Conservation (phyloP, 1,140 invertebrate species). For the Rhagoletis zephyria region DNA sequence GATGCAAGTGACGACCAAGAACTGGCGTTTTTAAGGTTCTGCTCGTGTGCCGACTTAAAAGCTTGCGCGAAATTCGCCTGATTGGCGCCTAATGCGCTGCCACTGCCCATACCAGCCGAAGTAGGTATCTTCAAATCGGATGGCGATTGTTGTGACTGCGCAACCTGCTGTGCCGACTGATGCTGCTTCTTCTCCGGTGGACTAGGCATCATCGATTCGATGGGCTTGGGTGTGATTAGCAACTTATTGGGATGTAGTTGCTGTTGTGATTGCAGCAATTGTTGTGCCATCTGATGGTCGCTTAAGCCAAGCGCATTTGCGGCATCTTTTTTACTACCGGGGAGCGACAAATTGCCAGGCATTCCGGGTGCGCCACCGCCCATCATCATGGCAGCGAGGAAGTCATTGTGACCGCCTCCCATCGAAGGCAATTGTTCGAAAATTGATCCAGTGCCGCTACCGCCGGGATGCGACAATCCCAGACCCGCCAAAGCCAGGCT, state of each 20-base stretch:
- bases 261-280: slow-evolving; percentile 57
- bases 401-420: slow-evolving; percentile 55
- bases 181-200: slow-evolving; percentile 74
- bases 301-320: slow-evolving; percentile 2
- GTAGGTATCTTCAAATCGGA: slow-evolving; percentile 69
- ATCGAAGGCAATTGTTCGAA: slow-evolving; percentile 57
- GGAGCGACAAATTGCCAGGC: slow-evolving; percentile 53
- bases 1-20: slow-evolving; percentile 93
- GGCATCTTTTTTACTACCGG: slow-evolving; percentile 53
- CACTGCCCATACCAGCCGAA: slow-evolving; percentile 32
- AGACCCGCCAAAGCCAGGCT: slow-evolving; percentile 53
- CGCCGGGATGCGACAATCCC: slow-evolving; percentile 58
- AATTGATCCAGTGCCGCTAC: slow-evolving; percentile 56
- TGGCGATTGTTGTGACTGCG: slow-evolving; percentile 68
- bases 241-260: slow-evolving; percentile 72
- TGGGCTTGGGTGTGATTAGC: slow-evolving; percentile 77
- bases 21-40: slow-evolving; percentile 89
- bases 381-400: slow-evolving; percentile 62
- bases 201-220: slow-evolving; percentile 77
- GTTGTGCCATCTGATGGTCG: slow-evolving; percentile 20
- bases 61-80: slow-evolving; percentile 78
- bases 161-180: slow-evolving; percentile 58
- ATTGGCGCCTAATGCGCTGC: slow-evolving; percentile 28
- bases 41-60: slow-evolving; percentile 80
- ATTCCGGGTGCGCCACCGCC: slow-evolving; percentile 55